Evolutionary conservation across 2,797 vertebrate genomes (phyloP).

Genomic region (Glossophaga mutica): DNA sequence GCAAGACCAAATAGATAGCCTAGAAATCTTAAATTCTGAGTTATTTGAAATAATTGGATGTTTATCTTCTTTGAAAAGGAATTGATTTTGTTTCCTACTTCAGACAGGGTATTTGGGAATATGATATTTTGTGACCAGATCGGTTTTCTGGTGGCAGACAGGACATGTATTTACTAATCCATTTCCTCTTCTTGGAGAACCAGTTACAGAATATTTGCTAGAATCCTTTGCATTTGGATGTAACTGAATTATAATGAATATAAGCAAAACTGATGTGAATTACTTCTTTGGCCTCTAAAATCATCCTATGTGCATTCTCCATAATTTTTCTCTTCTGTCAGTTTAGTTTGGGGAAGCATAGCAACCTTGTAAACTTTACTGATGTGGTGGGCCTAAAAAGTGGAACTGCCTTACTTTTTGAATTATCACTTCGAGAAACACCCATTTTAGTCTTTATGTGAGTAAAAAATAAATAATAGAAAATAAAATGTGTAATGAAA

Average conservation of each 20-base stretch:
- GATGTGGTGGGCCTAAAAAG: background rate
- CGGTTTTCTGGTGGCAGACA: background rate
- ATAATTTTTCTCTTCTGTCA: background rate
- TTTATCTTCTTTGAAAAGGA: background rate
- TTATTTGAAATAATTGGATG: background rate
- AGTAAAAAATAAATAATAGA: background rate
- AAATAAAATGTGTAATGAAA: background rate
- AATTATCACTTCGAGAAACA: background rate
- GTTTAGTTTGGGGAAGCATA: background rate
- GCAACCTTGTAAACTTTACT: background rate
- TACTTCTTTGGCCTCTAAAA: background rate
- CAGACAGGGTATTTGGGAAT: background rate
- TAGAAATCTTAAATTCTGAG: background rate
- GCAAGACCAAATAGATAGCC: background rate
- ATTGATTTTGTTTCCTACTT: background rate
- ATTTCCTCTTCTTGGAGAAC: background rate
- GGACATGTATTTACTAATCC: background rate
- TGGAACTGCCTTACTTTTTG: background rate
- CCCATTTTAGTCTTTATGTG: background rate
- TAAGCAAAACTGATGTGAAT: background rate
- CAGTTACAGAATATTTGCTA: background rate
- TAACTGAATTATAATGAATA: background rate
- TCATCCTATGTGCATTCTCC: background rate
- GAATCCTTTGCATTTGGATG: background rate
- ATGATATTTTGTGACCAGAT: background rate